Base-by-base conservation (phyloP, 1,140 invertebrate genomes). In the Drosophila sulfurigaster region DNA sequence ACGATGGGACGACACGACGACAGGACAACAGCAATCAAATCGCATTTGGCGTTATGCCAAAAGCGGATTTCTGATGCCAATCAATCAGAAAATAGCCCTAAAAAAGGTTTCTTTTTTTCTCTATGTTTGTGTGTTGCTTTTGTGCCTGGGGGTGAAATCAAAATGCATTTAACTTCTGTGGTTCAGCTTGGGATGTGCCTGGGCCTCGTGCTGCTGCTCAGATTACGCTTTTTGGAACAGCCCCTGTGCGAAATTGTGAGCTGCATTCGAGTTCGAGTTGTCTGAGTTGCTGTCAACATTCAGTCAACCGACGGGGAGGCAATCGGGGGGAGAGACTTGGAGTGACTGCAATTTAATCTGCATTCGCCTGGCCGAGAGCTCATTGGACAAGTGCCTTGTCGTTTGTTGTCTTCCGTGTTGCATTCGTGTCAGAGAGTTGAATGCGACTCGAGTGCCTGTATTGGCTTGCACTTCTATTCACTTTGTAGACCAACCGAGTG, bases 81-180 rank as follows among this genome's bases (percentile, higher is more conserved):
- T 87, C 82, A 87, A 87, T 87, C 82, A 87, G 77, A 78, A 80
- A 77, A 72, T 41, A 56, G 49, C 69, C 73, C 65, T 54, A 74
- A 87, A 80, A 75, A 65, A 58, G 46, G 41, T 70, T 45, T 35
- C 60, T 25, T 25, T 25, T 25, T 85, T 71, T 64, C 32, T 10
- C 6, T 11, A 10, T 38, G 7, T 38, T 38, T 32, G 32, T 32
- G 32, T 10, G 35, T 25, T 25, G 20, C 4, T 25, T 64, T 71
- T 45, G 57, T 67, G 59, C 51, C 69, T 5, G 51, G 66, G 80
- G 78, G 73, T 83, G 85, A 83, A 89, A 88, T 89, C 82, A 89
- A 85, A 88, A 56, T 81, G 85, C 81, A 81, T 89, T 89, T 89
- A 89, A 89, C 86, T 81, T 89, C 64, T 89, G 85, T 81, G 86